phyloP scores from a whole-genome alignment of 2,797 vertebrate genomes.

The Notolepis coatsorum region DNA sequence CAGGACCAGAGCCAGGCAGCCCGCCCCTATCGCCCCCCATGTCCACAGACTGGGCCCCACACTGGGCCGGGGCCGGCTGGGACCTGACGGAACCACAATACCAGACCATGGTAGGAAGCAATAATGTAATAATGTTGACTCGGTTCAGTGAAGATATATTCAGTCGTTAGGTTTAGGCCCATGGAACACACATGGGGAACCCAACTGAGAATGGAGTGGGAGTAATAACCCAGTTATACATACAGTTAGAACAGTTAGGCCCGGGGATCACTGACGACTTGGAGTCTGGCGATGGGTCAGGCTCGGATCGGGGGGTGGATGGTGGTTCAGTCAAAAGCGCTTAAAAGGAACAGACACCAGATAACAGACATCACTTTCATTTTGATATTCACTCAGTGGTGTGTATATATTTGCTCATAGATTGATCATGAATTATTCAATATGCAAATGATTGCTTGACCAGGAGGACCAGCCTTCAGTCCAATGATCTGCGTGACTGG shows the following conservation, averaged over 20 bases:
- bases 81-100: slow-evolving; percentile 7
- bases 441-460: too few species aligned
- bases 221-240: neutral
- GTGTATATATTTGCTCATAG: too few species aligned
- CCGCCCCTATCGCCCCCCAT: slow-evolving; percentile 55
- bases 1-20: slow-evolving; percentile 53
- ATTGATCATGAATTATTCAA: too few species aligned
- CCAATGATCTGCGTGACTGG: too few species aligned
- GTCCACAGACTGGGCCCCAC: slow-evolving; percentile 64
- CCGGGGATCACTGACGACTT: rapidly evolving
- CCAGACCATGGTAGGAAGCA: neutral
- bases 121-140: neutral
- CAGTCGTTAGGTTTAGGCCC: neutral
- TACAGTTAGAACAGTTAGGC: rapidly evolving
- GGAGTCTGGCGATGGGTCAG: rapidly evolving
- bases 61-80: rapidly evolving
- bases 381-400: neutral
- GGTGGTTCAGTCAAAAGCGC: neutral
- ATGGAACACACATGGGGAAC: neutral
- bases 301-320: neutral
- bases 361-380: neutral
- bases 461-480: too few species aligned
- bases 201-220: neutral
- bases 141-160: too few species aligned
- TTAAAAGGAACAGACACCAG: slow-evolving; percentile 30